Base-by-base conservation (phyloP, 2,797 vertebrate genomes). In the Paguma larvata region DNA sequence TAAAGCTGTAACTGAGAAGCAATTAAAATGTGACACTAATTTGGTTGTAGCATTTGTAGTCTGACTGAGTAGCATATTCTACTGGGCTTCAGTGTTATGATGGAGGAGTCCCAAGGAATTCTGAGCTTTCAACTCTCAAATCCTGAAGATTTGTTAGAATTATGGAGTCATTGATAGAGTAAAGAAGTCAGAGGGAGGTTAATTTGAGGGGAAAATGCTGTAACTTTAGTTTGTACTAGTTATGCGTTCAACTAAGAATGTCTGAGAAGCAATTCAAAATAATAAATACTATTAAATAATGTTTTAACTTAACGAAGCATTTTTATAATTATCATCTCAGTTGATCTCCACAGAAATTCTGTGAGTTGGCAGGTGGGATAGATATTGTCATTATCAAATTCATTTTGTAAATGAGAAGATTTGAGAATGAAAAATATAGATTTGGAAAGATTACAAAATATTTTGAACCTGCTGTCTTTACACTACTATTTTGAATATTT, bases 381-480 rank as follows among this genome's bases (percentile, higher is more conserved):
- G 19, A 56, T 84, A 38, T 59, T 95, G 62, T 51, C 21, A 87
- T 83, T 83, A 53, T 46, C 16, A 25, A 86, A 44, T 27, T 72
- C 82, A 91, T 83, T 87, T 94, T 73, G 30, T 68, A 51, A 59
- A 30, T 80, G 19, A 93, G 23, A 91, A 77, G 46, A 59, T n/a
- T 92, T 92, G 32, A 8, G 13, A 41, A 90, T 56, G 1, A 4
- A 94, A 90, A 80, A 6, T 62, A 44, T 38, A 38, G 8, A 73
- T 63, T 87, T 92, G n/a, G 18, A 14, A 85, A 79, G 34, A 80
- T 78, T 16, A 59, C n/a, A 62, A 93, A 87, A 82, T 73, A 90
- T 83, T 87, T 78, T 94, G 21, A 82, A 30, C 21, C 13, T 32
- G 4, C 3, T 72, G 3, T 48, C 89, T 75, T 46, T 78, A 18